phyloP scores from a whole-genome alignment of 2,113 vertebrate genomes.

The Tragelaphus scriptus region DNA sequence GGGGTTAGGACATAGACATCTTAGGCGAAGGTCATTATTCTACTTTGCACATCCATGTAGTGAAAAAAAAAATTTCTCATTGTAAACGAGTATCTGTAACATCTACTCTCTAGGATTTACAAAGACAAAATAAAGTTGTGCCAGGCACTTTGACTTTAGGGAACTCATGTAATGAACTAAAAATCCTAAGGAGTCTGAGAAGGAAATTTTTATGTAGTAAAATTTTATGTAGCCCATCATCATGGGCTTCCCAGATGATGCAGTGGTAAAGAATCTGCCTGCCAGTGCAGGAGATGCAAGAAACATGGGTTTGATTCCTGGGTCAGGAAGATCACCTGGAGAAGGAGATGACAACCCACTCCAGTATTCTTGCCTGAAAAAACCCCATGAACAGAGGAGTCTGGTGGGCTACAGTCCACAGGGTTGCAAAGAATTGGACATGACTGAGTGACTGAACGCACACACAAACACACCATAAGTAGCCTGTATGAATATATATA shows the following conservation, averaged over 20 bases:
- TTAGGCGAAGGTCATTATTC: background rate
- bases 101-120: background rate
- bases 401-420: background rate
- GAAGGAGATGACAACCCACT: background rate
- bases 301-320: background rate
- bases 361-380: background rate
- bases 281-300: background rate
- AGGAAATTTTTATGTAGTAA: background rate
- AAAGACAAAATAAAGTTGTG: constrained; percentile 23
- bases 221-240: background rate
- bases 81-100: background rate
- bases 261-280: background rate
- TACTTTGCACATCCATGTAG: background rate
- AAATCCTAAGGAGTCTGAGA: background rate
- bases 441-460: background rate
- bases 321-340: background rate
- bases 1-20: background rate
- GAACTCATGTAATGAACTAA: background rate
- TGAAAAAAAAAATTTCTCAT: background rate
- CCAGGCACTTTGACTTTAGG: background rate
- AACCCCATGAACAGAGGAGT: background rate
- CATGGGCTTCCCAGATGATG: background rate
- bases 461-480: background rate
- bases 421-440: background rate
- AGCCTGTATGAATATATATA: background rate